Evolutionary conservation across 1,140 invertebrate genomes (phyloP).

Genomic region (Metaphire vulgaris): DNA sequence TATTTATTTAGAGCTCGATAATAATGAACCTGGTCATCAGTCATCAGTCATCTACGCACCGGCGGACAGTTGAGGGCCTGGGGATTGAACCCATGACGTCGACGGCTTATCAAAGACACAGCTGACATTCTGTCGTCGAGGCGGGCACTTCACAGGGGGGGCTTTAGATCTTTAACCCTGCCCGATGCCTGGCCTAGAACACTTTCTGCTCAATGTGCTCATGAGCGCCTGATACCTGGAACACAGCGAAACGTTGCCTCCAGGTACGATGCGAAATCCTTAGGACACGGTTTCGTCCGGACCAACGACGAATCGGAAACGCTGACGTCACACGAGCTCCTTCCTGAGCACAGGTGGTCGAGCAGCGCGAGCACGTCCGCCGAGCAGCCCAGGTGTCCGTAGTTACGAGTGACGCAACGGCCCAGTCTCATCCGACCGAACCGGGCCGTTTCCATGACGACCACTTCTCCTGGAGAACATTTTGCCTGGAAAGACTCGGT

Average conservation of each 20-base stretch:
- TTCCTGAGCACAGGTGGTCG: slow-evolving; percentile 22
- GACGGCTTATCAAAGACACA: too few species aligned
- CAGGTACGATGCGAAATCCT: slow-evolving; percentile 24
- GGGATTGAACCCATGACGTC: too few species aligned
- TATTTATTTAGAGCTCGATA: too few species aligned
- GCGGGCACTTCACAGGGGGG: too few species aligned
- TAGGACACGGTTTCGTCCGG: slow-evolving; percentile 19
- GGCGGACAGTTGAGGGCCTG: too few species aligned
- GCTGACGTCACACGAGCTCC: slow-evolving; percentile 7
- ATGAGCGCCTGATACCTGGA: too few species aligned
- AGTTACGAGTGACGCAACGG: slow-evolving; percentile 26
- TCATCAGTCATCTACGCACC: too few species aligned
- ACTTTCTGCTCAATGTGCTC: too few species aligned
- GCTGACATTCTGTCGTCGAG: too few species aligned
- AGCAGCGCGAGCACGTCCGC: slow-evolving; percentile 24
- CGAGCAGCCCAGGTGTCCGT: slow-evolving; percentile 21
- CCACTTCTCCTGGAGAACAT: slow-evolving; percentile 18
- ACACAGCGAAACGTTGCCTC: slow-evolving; percentile 24
- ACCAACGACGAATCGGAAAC: slow-evolving; percentile 8
- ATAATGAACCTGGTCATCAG: too few species aligned
- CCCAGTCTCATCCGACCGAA: slow-evolving; percentile 26
- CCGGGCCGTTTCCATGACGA: slow-evolving; percentile 19
- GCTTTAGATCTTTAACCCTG: too few species aligned
- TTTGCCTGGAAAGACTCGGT: slow-evolving; percentile 23
- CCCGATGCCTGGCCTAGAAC: too few species aligned